Evolutionary conservation across 2,888 invertebrate species (phyloP).

Genomic region (Cristatella mucedo): DNA sequence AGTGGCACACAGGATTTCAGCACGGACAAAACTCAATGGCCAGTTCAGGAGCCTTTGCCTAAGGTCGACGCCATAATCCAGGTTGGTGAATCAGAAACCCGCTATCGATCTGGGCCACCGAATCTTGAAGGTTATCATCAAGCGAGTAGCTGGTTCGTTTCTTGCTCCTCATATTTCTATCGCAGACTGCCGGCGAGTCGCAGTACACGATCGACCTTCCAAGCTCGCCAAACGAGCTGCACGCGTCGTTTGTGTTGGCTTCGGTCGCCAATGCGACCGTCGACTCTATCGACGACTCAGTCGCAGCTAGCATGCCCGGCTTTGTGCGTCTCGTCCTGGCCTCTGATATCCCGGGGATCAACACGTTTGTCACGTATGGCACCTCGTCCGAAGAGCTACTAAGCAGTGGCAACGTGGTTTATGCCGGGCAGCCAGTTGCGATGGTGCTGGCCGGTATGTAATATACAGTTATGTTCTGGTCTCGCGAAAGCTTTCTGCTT

Average conservation of each 20-base stretch:
- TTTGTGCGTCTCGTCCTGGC: too few species aligned
- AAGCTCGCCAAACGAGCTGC: conserved; percentile 47
- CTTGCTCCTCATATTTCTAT: too few species aligned
- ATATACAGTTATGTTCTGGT: too few species aligned
- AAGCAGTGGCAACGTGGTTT: too few species aligned
- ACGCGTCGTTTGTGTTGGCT: conserved; percentile 53
- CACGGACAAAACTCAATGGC: conserved; percentile 53
- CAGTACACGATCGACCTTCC: conserved; percentile 54
- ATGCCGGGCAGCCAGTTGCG: conserved; percentile 58
- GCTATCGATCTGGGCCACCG: too few species aligned
- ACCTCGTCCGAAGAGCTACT: too few species aligned
- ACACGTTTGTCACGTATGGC: too few species aligned
- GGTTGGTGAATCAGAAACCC: too few species aligned
- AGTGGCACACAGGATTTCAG: conserved; percentile 54
- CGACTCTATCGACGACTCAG: conserved; percentile 47
- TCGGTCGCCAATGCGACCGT: conserved; percentile 47
- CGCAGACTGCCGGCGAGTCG: conserved; percentile 50
- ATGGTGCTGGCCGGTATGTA: conserved; percentile 51
- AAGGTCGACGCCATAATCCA: conserved; percentile 62
- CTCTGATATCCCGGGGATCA: too few species aligned
- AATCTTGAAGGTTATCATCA: too few species aligned
- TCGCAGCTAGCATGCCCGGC: conserved; percentile 46
- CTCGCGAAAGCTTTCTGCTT: too few species aligned
- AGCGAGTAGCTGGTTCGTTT: too few species aligned
- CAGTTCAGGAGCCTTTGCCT: conserved; percentile 56